phyloP scores from a whole-genome alignment of 1,140 invertebrate species.

The Bombus superbus region DNA sequence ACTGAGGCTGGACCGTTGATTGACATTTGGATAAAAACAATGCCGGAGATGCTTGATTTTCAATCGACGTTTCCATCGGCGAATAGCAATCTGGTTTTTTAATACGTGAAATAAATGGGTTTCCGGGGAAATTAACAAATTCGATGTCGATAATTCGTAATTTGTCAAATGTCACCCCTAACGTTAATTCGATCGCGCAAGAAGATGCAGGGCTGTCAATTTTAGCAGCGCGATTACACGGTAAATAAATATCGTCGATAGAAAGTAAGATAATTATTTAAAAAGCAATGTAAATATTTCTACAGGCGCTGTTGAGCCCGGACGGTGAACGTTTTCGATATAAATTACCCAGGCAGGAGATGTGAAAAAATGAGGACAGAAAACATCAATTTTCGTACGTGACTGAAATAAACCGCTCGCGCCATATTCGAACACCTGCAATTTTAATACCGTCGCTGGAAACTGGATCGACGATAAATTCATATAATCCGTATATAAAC shows the following conservation, averaged over 20 bases:
- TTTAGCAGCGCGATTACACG: background rate
- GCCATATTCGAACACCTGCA: background rate
- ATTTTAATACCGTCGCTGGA: constrained; percentile 31
- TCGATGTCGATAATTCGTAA: no score
- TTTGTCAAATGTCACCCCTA: background rate
- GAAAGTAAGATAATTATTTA: background rate
- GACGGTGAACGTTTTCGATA: background rate
- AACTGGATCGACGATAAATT: constrained; percentile 25
- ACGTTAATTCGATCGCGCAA: background rate
- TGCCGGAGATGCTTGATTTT: background rate
- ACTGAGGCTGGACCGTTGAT: background rate
- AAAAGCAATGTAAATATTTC: no score
- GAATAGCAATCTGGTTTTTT: background rate
- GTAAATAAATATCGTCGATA: background rate
- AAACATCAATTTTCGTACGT: constrained; percentile 19
- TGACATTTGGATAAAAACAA: background rate
- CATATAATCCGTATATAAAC: constrained; percentile 7
- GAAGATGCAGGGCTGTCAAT: background rate
- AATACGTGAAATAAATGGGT: background rate
- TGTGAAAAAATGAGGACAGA: background rate
- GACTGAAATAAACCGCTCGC: constrained; percentile 24
- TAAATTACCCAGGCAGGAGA: background rate
- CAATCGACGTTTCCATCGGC: background rate
- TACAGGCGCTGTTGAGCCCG: background rate
- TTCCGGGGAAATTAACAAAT: background rate